Evolutionary conservation across 2,797 vertebrate genomes (phyloP).

Genomic region (Pangasius macronema): DNA sequence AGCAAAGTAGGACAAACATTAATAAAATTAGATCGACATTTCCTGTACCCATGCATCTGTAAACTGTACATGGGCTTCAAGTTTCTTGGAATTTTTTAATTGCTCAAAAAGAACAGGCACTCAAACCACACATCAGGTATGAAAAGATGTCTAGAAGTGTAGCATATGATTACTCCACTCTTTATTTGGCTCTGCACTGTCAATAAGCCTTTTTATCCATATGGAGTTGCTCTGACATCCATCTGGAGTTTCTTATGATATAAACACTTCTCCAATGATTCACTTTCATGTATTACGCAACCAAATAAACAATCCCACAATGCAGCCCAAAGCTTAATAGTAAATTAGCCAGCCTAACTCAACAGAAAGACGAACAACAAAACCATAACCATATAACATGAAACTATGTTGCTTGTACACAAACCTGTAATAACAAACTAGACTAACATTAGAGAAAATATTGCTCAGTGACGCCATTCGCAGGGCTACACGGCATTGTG

Average conservation of each 20-base stretch:
- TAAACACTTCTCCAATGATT: background rate
- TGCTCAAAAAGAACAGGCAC: background rate
- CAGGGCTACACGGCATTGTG: background rate
- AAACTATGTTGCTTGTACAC: background rate
- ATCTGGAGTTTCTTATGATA: background rate
- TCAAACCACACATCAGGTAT: background rate
- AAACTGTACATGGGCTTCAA: background rate
- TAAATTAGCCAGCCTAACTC: background rate
- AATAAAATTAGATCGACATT: background rate
- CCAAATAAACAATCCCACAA: background rate
- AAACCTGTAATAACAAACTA: background rate
- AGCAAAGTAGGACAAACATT: background rate
- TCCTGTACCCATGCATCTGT: background rate
- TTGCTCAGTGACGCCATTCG: background rate
- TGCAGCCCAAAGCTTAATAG: background rate
- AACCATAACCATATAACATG: background rate
- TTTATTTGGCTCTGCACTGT: background rate
- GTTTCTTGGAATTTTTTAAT: background rate
- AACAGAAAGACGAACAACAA: background rate
- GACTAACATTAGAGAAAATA: background rate
- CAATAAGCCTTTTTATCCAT: background rate
- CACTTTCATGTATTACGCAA: background rate
- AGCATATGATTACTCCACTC: background rate
- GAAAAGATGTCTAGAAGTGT: background rate
- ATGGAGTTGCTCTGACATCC: background rate